Evolutionary conservation across 2,888 invertebrate species (phyloP).

Genomic region (Eumacrocentrus americanus): DNA sequence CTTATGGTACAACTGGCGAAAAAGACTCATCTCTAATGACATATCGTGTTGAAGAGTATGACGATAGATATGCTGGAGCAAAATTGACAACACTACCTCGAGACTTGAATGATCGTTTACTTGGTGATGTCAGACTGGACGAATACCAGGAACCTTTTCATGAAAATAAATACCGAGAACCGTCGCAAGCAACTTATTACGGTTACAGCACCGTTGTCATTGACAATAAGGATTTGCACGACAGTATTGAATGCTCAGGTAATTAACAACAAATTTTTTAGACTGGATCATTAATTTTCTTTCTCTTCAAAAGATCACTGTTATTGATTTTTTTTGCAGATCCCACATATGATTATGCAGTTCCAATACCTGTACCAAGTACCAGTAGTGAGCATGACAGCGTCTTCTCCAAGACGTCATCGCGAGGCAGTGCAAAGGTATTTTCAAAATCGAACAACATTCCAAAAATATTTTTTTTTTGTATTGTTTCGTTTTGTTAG

Average conservation of each 20-base stretch:
- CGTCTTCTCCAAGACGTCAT: slow-evolving; percentile 59
- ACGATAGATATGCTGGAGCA: slow-evolving; percentile 62
- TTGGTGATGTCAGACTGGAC: slow-evolving; percentile 59
- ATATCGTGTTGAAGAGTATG: slow-evolving; percentile 67
- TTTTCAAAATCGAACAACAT: background rate
- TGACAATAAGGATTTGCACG: slow-evolving; percentile 61
- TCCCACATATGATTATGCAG: slow-evolving; percentile 60
- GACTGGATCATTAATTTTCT: too few relatives aligned
- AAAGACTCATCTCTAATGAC: slow-evolving; percentile 64
- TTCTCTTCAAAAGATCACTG: too few relatives aligned
- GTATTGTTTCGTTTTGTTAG: background rate
- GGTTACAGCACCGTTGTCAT: slow-evolving; percentile 61
- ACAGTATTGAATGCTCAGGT: slow-evolving; percentile 60
- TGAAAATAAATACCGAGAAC: slow-evolving; percentile 58
- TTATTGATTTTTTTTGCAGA: slow-evolving; percentile 51
- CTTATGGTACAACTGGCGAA: slow-evolving; percentile 63
- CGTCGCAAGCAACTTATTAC: slow-evolving; percentile 58
- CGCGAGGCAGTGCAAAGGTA: slow-evolving; percentile 60
- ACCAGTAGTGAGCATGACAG: slow-evolving; percentile 60
- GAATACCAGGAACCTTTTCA: slow-evolving; percentile 61
- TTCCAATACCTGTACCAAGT: slow-evolving; percentile 59
- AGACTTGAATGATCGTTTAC: slow-evolving; percentile 58
- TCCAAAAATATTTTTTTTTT: background rate
- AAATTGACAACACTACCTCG: slow-evolving; percentile 57
- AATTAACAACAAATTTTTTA: too few relatives aligned